Base-by-base conservation (phyloP, 2,797 vertebrate genomes). In the Syndactyla subalaris region DNA sequence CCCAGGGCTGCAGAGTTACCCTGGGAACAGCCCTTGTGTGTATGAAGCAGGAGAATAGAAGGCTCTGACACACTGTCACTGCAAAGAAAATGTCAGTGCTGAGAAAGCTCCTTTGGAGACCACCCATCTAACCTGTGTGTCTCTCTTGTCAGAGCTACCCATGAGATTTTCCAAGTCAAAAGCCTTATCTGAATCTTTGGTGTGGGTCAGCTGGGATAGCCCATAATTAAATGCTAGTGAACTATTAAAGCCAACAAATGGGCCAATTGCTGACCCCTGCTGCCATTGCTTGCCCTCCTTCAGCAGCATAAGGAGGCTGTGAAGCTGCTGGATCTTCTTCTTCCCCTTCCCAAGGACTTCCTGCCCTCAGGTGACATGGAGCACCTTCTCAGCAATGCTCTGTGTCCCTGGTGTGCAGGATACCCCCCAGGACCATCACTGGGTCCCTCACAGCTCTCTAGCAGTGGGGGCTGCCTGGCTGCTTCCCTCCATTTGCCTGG, bases 371-470 rank as follows among this genome's bases (percentile, higher is more conserved):
- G 17, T 49, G 51, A 39, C 0, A 4, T 9, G 12, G 9, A 67
- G 5, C 30, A 72, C 12, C 48, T 61, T 48, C 48, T 82, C 41
- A 71, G 27, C 21, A 46, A 62, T 52, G 27, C 14, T 52, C 7
- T 4, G 1, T 1, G 5, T 11, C 16, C 30, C 29, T 89, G 10
- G 14, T 4, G 2, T n/a, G 20, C 10, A 84, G n/a, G 39, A 79
- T 57, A 29, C 27, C 22, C 52, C 32, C 58, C 30, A 2, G 1
- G 59, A 75, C 3, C 18, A 57, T 22, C 0, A 0, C 51, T 20
- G 19, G 30, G 36, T 59, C n/a, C 14, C 52, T 61, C 1, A 0
- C 14, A 74, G 30, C 26, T 52, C n/a, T 78, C 12, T 45, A 4
- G 2, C 20, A 65, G 10, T 0, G 0, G 13, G 14, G 17, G 3